A percentile compares a stretch with the other conserved stretches of the same genome.
Evolutionary conservation across 2,113 vertebrate genomes (phyloP).

Genomic region (Brachyhypopomus gauderio): DNA sequence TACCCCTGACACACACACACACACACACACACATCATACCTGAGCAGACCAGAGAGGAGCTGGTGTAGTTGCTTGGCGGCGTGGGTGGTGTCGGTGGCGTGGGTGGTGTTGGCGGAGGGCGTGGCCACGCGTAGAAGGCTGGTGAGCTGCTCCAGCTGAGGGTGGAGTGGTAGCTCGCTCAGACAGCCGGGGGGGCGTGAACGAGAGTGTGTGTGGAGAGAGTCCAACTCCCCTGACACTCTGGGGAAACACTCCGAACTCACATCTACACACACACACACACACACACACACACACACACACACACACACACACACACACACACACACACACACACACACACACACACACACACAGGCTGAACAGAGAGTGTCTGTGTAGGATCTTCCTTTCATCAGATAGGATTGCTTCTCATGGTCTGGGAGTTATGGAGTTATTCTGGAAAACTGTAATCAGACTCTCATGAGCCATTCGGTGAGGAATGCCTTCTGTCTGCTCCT

Average conservation of each 20-base stretch:
- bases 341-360: too few relatives aligned
- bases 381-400: too few relatives aligned
- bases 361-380: too few relatives aligned
- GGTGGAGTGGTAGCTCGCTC: not conserved
- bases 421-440: too few relatives aligned
- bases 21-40: slow-evolving; percentile 25
- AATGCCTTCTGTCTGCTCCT: too few relatives aligned
- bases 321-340: not conserved
- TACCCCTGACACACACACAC: not conserved
- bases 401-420: too few relatives aligned
- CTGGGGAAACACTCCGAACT: too few relatives aligned
- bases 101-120: not conserved
- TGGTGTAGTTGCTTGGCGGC: slow-evolving; percentile 41
- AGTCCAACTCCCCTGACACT: too few relatives aligned
- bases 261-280: not conserved
- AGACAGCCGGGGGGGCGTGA: not conserved
- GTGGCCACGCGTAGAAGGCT: slow-evolving; percentile 7
- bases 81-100: too few relatives aligned
- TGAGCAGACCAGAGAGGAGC: slow-evolving; percentile 19
- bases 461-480: too few relatives aligned
- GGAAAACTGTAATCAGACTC: too few relatives aligned
- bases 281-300: too few relatives aligned
- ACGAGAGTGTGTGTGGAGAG: not conserved
- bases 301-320: not conserved
- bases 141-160: slow-evolving; percentile 6